Evolutionary conservation across 2,888 invertebrate genomes (phyloP), one percentile per base, ranked within the genome.

Genomic region (Scelioninae gen. 1): DNA sequence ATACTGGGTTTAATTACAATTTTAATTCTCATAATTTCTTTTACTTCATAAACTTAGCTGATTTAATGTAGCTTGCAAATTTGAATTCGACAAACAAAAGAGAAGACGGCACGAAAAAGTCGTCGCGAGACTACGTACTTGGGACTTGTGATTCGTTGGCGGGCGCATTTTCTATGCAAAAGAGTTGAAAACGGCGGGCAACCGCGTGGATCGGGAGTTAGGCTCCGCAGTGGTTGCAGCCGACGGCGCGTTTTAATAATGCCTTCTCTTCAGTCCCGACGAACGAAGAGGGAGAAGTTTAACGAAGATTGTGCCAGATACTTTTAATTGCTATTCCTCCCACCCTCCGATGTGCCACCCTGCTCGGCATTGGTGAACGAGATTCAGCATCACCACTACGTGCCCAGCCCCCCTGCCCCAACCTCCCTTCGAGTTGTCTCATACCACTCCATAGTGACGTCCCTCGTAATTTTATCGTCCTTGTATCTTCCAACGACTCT

Each of bases 271-370:
- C 60, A 55, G 82, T 77, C 66, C 23, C 72, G 82, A 84, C 82
- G 85, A 71, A 72, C 82, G 66, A 60, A 55, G 83, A 79, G 82
- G 84, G 89, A 90, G 90, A 91, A 91, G 91, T 91, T 91, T 90
- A 92, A 91, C 90, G 90, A 90, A 91, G 91, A 91, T 91, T 91
- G 90, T 89, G 89, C 89, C 89, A 89, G 91, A 91, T 92, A 91
- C 91, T 91, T 91, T 92, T 92, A 91, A 91, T 91, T 92, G 91
- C 91, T 89, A 91, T 91, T 91, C 90, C 90, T 88, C 89, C 88
- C 83, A 83, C 85, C 83, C 87, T 62, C 65, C 53, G 66, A 55
- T 49, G 72, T 31, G 63, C 82, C 68, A 74, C 74, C 78, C 68
- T 38, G 75, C 75, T 71, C 62, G 56, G 65, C 60, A 78, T 75